phyloP scores from a whole-genome alignment of 1,140 invertebrate genomes.

The Bombus vancouverensis region DNA sequence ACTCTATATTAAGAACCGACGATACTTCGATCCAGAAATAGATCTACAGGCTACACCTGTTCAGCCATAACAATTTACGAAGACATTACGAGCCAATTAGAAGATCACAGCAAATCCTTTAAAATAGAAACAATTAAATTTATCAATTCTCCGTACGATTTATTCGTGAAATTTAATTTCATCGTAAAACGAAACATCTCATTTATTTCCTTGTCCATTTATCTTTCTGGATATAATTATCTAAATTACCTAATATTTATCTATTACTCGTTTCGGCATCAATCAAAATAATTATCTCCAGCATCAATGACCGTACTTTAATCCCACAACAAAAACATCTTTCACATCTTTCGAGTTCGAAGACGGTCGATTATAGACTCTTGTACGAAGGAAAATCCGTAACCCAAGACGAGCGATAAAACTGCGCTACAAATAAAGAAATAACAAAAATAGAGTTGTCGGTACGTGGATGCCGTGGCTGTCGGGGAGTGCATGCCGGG shows the following conservation, averaged over 20 bases:
- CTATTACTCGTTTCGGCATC: neutral
- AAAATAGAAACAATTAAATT: conserved; percentile 4
- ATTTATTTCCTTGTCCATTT: neutral
- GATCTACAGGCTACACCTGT: neutral
- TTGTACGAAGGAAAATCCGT: conserved; percentile 28
- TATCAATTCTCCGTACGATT: neutral
- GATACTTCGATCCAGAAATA: conserved; percentile 14
- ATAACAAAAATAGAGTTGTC: conserved; percentile 65
- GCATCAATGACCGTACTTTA: neutral
- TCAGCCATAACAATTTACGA: neutral
- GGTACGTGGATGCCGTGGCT: conserved; percentile 35
- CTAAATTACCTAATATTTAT: too few relatives aligned
- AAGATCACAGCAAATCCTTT: neutral
- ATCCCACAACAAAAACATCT: neutral
- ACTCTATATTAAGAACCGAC: neutral
- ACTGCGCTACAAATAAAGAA: conserved; percentile 62
- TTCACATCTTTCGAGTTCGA: too few relatives aligned
- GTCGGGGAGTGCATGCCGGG: conserved; percentile 14
- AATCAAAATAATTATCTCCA: neutral
- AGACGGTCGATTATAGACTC: neutral
- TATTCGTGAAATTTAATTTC: neutral
- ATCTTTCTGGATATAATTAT: too few relatives aligned
- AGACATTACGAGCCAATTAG: neutral
- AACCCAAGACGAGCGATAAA: conserved; percentile 57
- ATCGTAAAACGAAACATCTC: neutral